Base-by-base conservation (phyloP, 35 echinoderm and acorn worm species). In the Apostichopus californicus region DNA sequence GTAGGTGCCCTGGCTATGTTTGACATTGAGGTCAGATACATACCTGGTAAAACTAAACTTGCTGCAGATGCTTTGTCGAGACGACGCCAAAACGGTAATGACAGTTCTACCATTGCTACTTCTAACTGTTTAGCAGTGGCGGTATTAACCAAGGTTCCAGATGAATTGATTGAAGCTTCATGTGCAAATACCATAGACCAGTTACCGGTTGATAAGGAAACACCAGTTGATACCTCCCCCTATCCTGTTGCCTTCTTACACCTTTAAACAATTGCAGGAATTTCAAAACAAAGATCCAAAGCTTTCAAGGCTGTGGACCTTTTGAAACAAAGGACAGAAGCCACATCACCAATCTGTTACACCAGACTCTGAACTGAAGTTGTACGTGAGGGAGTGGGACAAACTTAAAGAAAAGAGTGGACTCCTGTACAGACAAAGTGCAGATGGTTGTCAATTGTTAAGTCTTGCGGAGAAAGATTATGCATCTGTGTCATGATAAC, bases 41-140 rank as follows among this genome's bases (percentile, higher is more conserved):
- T 84, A 90, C 93, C 93, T 25, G 87, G 93, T n/a, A 78, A 23
- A 79, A 26, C 55, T 18, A 94, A 90, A 64, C 77, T 17, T 25
- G 87, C 68, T 78, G 93, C 78, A 17, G 93, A 90, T 94, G 93
- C 87, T 24, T 73, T 94, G 61, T 94, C 87, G 28, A 4, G 93
- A 21, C 17, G 75, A 5, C 83, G 8, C 15, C 83, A 56, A 14
- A 23, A 28, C 4, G n/a, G 6, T 9, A 56, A 8, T 3, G 17
- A 25, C 11, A 24, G 8, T 68, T 6, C 5, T 22, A 28, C 20
- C 3, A 46, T n/a, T n/a, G 18, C 59, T 60, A 66, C 34, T 20
- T 64, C 86, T 1, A 60, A 88, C 10, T 3, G 5, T 11, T 18
- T 28, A 10, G 9, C 13, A n/a, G 65, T 14, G 10, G 86, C 60